Base-by-base conservation (phyloP, 2,888 invertebrate genomes). In the Aethes cnicana region DNA sequence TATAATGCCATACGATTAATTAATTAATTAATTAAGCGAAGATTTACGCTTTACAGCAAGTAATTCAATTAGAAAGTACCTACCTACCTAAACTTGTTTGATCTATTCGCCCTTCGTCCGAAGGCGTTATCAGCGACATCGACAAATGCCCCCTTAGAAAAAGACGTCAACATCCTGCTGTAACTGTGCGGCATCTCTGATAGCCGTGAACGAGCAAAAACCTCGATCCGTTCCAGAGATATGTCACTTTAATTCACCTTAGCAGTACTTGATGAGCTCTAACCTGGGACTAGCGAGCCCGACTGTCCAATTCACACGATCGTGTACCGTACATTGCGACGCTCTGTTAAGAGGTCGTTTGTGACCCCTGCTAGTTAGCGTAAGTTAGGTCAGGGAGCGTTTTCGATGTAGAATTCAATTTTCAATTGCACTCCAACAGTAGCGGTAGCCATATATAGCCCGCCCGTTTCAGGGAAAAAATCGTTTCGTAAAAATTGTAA, bases 181-280 rank as follows among this genome's bases (percentile, higher is more conserved):
- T 66, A 63, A 53, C 68, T 66, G 66, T 68, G 61, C 55, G 55
- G 60, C 53, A 59, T 60, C 61, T 61, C 59, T 59, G 54, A 41
- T 56, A 56, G 46, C 46, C 53, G 61, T 56, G 59, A 59, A 59
- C 25, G 60, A 47, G 53, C 62, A 66, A 68, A 71, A 67, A 72
- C 68, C 60, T 58, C 35, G 47, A 47, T 46, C 74, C 74, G 79
- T 74, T 75, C 73, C 66, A 60, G 56, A 62, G 67, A 68, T 70
- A 79, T 77, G 81, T 78, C 79, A 77, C 75, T 78, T 77, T 82
- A 78, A 81, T 82, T 78, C 75, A 60, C 71, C 63, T 64, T 82
- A 81, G 82, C 80, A 76, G 81, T 79, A 81, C 79, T 74, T 75
- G 75, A 79, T 74, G 70, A 69, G 69, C 60, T 67, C 62, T 65